Base-by-base conservation (phyloP, 2,797 vertebrate species). In the Acanthurus lineatus region DNA sequence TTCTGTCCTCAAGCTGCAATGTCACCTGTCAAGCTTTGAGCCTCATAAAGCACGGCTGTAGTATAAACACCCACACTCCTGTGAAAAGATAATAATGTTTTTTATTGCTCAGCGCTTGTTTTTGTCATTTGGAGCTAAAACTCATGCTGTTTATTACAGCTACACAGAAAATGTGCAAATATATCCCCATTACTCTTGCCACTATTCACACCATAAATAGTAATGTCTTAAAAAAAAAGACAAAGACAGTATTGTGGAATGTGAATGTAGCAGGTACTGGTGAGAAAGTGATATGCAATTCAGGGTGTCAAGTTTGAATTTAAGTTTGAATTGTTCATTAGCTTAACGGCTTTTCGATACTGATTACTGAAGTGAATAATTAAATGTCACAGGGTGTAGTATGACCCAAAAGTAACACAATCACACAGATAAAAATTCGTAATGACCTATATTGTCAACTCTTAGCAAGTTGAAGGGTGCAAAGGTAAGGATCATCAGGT, bases 41-140 rank as follows among this genome's bases (percentile, higher is more conserved):
- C 58, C 45, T 79, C 54, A 49, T 65, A 70, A 75, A 74, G 22
- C 19, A 0, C 25, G 9, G 20, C 40, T 14, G 15, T 25, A 25
- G 4, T 61, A 60, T 52, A 32, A 63, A 52, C 60, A 60, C 17
- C 28, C 66, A 75, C 40, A 35, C 35, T 32, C 14, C 64, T 2
- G 56, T 48, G 70, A 49, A 60, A 71, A 48, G 9, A 61, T 19
- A 25, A 49, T 22, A 5, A 35, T 53, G 44, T 35, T 5, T 17
- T 52, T 45, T 54, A 61, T n/a, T 56, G 48, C 12, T 38, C 45
- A 28, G n/a, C 22, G 19, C 54, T 51, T 59, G 17, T 62, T 79
- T 49, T 42, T 58, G 58, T 69, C 65, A 52, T 52, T 52, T 42
- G 22, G 32, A 45, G 25, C 7, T 56, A n/a, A 40, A 9, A 60